Conservation (phyloP, 1,140 invertebrate species). For the Rhagoletis pomonella region DNA sequence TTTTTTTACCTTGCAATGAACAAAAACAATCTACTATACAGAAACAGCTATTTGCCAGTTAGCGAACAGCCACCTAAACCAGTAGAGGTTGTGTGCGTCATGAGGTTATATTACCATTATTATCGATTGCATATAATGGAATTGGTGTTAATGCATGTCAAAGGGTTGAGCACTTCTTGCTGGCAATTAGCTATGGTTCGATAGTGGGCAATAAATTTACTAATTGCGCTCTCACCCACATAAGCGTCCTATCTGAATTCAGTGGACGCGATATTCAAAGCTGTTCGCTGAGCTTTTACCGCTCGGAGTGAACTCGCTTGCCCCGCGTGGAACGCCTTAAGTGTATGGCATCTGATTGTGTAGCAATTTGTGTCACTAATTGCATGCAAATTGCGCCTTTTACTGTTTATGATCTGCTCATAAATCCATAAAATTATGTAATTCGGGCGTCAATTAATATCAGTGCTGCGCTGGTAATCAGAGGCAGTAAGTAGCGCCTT, state of each 20-base stretch:
- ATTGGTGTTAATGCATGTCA: background rate
- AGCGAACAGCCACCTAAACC: too few relatives aligned
- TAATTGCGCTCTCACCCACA: slow-evolving; percentile 11
- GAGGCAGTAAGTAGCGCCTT: background rate
- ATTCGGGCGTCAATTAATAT: slow-evolving; percentile 3
- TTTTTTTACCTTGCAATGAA: too few relatives aligned
- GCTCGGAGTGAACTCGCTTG: background rate
- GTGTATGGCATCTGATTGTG: slow-evolving; percentile 9
- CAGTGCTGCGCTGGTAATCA: background rate
- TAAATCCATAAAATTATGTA: slow-evolving; percentile 50
- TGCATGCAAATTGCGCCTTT: slow-evolving; percentile 49
- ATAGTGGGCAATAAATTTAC: slow-evolving; percentile 43
- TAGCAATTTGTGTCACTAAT: slow-evolving; percentile 49
- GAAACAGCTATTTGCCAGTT: too few relatives aligned
- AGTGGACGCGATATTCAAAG: background rate
- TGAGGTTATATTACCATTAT: too few relatives aligned
- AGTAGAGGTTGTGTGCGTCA: too few relatives aligned
- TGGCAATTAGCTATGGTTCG: slow-evolving; percentile 7
- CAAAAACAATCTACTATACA: too few relatives aligned
- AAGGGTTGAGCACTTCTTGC: slow-evolving; percentile 27
- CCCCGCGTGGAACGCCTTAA: slow-evolving; percentile 18
- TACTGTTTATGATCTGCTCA: slow-evolving; percentile 48
- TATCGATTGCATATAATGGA: background rate
- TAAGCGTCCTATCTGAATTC: background rate
- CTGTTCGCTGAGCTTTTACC: background rate